Evolutionary conservation across 2,888 invertebrate genomes (phyloP).

Genomic region (Allacma fusca): DNA sequence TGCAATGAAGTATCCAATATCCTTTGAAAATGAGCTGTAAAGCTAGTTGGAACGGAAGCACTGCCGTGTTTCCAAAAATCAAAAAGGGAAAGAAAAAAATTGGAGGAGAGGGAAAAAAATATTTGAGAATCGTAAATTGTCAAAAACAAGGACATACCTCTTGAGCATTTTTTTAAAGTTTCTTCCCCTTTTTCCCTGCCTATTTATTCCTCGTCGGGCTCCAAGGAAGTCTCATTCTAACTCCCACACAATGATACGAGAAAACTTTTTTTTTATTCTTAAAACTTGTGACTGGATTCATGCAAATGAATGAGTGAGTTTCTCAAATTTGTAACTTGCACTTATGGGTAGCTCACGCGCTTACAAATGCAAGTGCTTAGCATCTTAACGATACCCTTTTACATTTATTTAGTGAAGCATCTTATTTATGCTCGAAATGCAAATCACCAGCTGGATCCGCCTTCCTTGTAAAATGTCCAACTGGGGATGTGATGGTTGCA

Average conservation of each 20-base stretch:
- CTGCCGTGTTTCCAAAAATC: not conserved
- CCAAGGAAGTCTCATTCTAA: not conserved
- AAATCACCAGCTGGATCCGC: constrained; percentile 33
- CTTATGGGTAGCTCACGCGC: not conserved
- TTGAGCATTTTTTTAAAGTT: constrained; percentile 8
- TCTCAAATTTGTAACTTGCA: not conserved
- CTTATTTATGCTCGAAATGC: constrained; percentile 19
- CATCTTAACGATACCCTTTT: not conserved
- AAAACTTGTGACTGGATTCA: not conserved
- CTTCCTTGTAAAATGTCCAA: constrained; percentile 14
- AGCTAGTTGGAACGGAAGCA: constrained; percentile 17
- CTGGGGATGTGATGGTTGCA: not conserved
- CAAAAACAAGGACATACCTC: constrained; percentile 30
- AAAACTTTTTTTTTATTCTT: not conserved
- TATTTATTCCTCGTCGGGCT: not conserved
- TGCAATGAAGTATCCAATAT: constrained; percentile 23
- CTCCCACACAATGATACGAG: not conserved
- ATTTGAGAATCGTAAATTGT: constrained; percentile 30
- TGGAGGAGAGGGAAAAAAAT: not conserved
- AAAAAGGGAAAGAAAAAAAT: constrained; percentile 7
- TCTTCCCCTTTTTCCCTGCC: not conserved
- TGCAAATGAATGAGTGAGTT: constrained; percentile 14
- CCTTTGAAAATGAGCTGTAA: constrained; percentile 30
- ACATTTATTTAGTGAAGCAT: constrained; percentile 8
- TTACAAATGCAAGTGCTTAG: not conserved